These are phyloP conservation scores for Cephus rjabovi DNA, from an alignment of 2,888 invertebrate genomes.

Conservation along the genomic window DNA sequence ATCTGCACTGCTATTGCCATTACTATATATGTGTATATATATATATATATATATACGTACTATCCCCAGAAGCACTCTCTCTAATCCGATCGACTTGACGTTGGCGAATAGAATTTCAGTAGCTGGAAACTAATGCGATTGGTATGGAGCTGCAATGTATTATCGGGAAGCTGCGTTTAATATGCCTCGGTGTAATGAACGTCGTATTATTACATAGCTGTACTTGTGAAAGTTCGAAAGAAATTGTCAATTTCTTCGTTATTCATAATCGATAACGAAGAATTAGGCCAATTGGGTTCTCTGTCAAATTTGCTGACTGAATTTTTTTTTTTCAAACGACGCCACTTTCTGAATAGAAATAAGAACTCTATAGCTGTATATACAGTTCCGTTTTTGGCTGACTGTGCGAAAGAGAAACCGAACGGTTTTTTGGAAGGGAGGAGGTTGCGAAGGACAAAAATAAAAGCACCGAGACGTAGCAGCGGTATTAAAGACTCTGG, in stretches of 20 bases:
- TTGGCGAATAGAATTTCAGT: not conserved
- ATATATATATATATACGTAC: too few relatives aligned
- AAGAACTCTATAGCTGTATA: not conserved
- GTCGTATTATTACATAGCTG: not conserved
- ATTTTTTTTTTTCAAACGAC: not conserved
- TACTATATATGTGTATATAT: not conserved
- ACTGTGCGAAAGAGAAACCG: not conserved
- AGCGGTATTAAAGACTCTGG: not conserved
- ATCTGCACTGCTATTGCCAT: not conserved
- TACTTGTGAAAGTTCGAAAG: not conserved
- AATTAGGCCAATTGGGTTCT: not conserved
- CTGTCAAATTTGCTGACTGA: not conserved
- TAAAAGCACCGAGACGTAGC: not conserved
- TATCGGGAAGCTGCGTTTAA: not conserved
- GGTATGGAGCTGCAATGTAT: not conserved
- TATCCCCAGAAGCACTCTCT: not conserved
- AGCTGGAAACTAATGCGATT: not conserved
- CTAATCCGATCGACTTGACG: not conserved
- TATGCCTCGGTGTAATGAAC: not conserved
- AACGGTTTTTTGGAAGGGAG: not conserved
- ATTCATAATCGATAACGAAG: not conserved
- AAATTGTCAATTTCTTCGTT: not conserved
- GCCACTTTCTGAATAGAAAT: not conserved
- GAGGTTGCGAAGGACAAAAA: not conserved
- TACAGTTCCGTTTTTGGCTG: not conserved